These are phyloP conservation scores for Campoletis sonorensis DNA, from an alignment of 1,140 invertebrate genomes.

Conservation along the genomic window DNA sequence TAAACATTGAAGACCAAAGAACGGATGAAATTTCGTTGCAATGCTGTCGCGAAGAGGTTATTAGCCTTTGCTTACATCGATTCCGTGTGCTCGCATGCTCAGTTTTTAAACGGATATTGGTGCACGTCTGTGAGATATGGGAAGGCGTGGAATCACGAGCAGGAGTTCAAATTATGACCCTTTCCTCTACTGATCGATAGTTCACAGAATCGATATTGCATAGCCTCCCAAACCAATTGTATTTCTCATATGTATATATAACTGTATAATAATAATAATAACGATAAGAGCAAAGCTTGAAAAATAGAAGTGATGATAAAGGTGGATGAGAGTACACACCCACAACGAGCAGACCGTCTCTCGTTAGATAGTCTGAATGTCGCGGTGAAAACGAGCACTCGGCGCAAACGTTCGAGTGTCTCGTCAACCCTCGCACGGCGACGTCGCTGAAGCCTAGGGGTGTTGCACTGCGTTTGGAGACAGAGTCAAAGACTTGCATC, in stretches of 20 bases:
- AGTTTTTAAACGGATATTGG: too few species aligned
- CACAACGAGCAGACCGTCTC: constrained; percentile 55
- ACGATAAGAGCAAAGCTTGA: neutral
- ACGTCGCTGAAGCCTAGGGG: neutral
- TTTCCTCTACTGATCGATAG: neutral
- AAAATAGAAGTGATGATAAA: neutral
- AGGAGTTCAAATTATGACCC: too few species aligned
- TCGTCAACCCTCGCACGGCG: constrained; percentile 45
- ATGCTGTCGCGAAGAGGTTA: too few species aligned
- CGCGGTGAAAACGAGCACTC: constrained; percentile 55
- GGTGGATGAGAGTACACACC: constrained; percentile 18
- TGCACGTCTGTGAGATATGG: too few species aligned
- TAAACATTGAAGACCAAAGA: too few species aligned
- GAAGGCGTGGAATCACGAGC: too few species aligned
- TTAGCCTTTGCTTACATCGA: too few species aligned
- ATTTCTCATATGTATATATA: too few species aligned
- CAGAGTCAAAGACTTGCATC: neutral
- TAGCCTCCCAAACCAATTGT: too few species aligned
- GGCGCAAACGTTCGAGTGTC: constrained; percentile 56
- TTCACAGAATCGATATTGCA: neutral
- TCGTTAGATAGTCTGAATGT: constrained; percentile 59
- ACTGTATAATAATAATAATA: neutral
- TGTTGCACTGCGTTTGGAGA: neutral
- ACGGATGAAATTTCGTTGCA: too few species aligned
- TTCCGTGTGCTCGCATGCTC: too few species aligned